Evolutionary conservation across 2,113 vertebrate genomes (phyloP), one percentile per base, ranked within the genome.

Genomic region (Crotalus horridus): DNA sequence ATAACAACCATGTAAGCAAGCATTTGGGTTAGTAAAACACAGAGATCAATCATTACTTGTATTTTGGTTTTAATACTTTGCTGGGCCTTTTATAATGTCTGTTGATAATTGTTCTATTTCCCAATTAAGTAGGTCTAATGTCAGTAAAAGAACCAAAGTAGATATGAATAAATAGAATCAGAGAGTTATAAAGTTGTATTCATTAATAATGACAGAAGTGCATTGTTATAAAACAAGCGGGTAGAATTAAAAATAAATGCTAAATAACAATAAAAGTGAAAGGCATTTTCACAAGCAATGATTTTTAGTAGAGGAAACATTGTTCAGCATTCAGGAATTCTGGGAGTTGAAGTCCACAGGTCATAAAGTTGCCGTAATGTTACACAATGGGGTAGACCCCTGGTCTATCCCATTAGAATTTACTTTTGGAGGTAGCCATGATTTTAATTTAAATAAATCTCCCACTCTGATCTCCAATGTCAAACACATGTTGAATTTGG

Each of bases 1-100:
- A 69, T 55, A 29, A 26, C 17, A 87, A 85, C 48, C 0, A 13
- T 24, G 86, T 69, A 69, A 51, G 61, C 85, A 93, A 92, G 24
- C 43, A 69, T 88, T 54, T 23, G 8, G 89, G 90, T 39, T 56
- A 53, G 0, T 0, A 12, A 94, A 39, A 51, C 12, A 88, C 3
- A 26, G 21, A 64, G 17, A 88, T 92, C 58, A 69, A 95, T 85
- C 58, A 93, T 58, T 56, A 91, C 24, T 17, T 93, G 93, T 39
- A 85, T 85, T 91, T 88, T 91, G n/a, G 87, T 91, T 59, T 59
- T 58, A 59, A 20, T 24, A 59, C 26, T 90, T 95, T 56, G 4
- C 74, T 89, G 58, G 91, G 58, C 92, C 81, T 81, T 26, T 90
- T 95, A 0, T 94, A 95, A 94, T 91, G 89, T 91, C 61, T 91